Evolutionary conservation across 1,140 invertebrate genomes (phyloP), one percentile per base, ranked within the genome.

Genomic region (Prorops nasuta): DNA sequence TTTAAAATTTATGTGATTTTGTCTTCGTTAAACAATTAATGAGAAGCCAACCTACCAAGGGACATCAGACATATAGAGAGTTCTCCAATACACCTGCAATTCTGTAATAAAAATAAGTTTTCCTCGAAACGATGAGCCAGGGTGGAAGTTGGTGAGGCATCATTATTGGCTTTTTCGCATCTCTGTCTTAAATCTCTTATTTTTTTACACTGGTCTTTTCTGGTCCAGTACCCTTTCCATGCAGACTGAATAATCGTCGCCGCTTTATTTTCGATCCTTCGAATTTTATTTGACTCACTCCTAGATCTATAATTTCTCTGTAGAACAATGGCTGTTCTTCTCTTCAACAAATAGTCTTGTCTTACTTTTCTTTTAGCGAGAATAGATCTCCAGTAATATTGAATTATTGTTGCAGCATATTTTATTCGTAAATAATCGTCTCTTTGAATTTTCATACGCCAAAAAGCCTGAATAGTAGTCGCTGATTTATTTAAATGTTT

Each of bases 181-280:
- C 83, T 77, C 15, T 70, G 64, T 8, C 78, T 63, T 0, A 86
- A 49, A 40, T 74, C 63, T 9, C 51, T 49, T 19, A 80, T 61
- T 4, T 74, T 56, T n/a, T 65, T 38, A 12, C 64, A 58, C 16
- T 73, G 45, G 2, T 54, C 56, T 20, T 67, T 58, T 8, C 86
- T 78, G 12, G 77, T 67, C 12, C 47, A 64, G 58, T 84, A 81
- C 1, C 86, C 86, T 44, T 81, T 81, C 81, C 84, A 88, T n/a
- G 77, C 54, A 12, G 83, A 74, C 78, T 87, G 86, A 51, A 89
- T 87, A 53, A 79, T 80, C 0, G 71, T 75, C 18, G 83, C 85
- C 1, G 85, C 83, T n/a, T 22, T 63, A 24, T 53, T 63, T 67
- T 21, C 65, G 46, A 16, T 4, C 24, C 44, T 48, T 58, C 1